A percentile compares a stretch with the other conserved stretches of the same genome.
Conservation (phyloP, 2,113 vertebrate genomes). For the Silurus glanis region DNA sequence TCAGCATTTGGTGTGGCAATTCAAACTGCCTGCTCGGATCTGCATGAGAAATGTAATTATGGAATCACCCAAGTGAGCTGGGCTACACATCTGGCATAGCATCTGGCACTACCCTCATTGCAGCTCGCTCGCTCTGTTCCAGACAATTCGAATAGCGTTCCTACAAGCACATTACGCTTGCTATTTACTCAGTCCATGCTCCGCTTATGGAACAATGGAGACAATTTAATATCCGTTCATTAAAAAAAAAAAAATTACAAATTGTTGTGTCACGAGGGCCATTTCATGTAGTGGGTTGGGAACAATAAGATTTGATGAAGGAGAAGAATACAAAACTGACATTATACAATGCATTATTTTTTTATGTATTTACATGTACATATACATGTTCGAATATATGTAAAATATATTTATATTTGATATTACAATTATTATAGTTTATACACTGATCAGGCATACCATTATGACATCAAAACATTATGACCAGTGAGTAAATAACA, state of each 20-base stretch:
- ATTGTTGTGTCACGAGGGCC: conserved; percentile 29
- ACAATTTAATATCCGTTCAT: conserved; percentile 42
- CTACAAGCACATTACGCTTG: conserved; percentile 59
- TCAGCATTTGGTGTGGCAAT: conserved; percentile 40
- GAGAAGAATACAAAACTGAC: neutral
- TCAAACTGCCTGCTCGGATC: conserved; percentile 48
- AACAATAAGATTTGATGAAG: neutral
- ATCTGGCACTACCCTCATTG: conserved; percentile 54
- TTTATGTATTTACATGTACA: too few relatives aligned
- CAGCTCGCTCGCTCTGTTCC: conserved; percentile 29
- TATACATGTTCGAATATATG: too few relatives aligned
- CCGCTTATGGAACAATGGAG: conserved; percentile 42
- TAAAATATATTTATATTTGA: too few relatives aligned
- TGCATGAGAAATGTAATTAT: conserved; percentile 62
- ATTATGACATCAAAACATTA: too few relatives aligned
- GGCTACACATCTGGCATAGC: conserved; percentile 58
- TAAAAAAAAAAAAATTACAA: conserved; percentile 18
- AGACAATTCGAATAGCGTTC: conserved; percentile 49
- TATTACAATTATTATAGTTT: too few relatives aligned
- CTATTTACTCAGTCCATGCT: conserved; percentile 51
- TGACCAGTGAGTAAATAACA: too few relatives aligned
- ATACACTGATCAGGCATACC: too few relatives aligned
- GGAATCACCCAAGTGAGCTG: conserved; percentile 55
- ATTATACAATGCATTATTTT: too few relatives aligned
- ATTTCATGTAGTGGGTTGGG: conserved; percentile 28